These are phyloP conservation scores for Anas acuta DNA, from an alignment of 2,797 vertebrate genomes.

Conservation along the genomic window DNA sequence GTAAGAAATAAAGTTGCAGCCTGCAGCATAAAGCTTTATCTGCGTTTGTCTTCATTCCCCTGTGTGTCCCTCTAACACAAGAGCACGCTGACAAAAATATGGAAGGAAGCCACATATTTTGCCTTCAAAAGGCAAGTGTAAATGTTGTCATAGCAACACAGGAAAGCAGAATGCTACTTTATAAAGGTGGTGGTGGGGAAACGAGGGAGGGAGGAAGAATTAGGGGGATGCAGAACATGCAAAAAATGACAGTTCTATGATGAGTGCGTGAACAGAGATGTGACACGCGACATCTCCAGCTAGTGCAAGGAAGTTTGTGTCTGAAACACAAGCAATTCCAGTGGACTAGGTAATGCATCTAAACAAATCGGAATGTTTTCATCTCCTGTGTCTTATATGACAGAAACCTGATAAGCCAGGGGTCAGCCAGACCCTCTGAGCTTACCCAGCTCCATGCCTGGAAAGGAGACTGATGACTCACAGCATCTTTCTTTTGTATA, in stretches of 20 bases:
- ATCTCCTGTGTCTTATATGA: not conserved
- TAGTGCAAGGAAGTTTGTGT: not conserved
- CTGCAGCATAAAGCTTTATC: not conserved
- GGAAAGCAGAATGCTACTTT: conserved; percentile 42
- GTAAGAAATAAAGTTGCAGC: not conserved
- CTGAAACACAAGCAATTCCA: not conserved
- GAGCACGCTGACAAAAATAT: not conserved
- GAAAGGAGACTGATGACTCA: not conserved
- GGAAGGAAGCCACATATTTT: conserved; percentile 31
- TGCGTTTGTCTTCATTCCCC: not conserved
- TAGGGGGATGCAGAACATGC: not conserved
- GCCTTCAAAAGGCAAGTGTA: conserved; percentile 51
- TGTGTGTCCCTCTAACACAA: conserved; percentile 12
- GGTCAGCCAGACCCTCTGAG: not conserved
- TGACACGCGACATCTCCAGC: not conserved
- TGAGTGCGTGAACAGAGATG: not conserved
- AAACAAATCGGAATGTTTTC: not conserved
- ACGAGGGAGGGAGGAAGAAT: not conserved
- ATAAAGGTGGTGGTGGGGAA: not conserved
- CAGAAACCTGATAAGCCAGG: not conserved
- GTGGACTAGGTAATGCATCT: not conserved
- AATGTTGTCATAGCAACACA: conserved; percentile 63
- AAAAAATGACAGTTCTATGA: not conserved
- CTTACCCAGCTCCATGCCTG: not conserved
- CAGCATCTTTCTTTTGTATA: not conserved